phyloP scores from a whole-genome alignment of 2,797 vertebrate species.

The Phyllotis vaccarum region DNA sequence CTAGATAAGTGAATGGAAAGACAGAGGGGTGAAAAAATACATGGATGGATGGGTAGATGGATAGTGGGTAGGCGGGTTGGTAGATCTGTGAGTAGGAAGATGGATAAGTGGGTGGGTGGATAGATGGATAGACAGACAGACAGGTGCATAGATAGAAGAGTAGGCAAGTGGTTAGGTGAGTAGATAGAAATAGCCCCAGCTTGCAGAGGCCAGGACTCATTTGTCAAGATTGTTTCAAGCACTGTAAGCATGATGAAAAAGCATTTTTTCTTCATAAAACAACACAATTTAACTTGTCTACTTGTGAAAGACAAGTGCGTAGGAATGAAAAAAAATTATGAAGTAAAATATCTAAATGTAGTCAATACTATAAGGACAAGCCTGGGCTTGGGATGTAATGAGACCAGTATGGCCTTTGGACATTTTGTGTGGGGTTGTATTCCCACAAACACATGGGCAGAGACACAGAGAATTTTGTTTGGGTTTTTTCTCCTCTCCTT shows the following conservation, averaged over 20 bases:
- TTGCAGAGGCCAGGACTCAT: background rate
- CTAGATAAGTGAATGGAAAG: background rate
- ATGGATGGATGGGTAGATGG: no score
- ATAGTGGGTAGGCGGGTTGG: no score
- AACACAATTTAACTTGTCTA: background rate
- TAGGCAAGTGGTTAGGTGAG: background rate
- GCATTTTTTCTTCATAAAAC: constrained; percentile 3
- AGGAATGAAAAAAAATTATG: background rate
- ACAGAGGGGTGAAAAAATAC: background rate
- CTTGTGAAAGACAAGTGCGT: constrained; percentile 35
- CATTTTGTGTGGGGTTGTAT: constrained; percentile 57
- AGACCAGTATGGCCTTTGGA: constrained; percentile 1
- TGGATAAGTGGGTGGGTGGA: no score
- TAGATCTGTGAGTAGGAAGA: background rate
- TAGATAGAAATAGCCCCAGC: background rate
- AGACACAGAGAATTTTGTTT: constrained; percentile 55
- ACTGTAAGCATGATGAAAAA: background rate
- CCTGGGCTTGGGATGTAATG: background rate
- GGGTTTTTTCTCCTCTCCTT: constrained; percentile 52
- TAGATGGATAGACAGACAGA: background rate
- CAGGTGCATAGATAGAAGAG: background rate
- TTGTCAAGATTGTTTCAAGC: constrained; percentile 12
- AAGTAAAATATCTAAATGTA: constrained; percentile 2
- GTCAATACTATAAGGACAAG: background rate
- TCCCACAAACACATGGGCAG: constrained; percentile 65